Base-by-base conservation (phyloP, 1,140 invertebrate species). In the Rhagoletis pomonella region DNA sequence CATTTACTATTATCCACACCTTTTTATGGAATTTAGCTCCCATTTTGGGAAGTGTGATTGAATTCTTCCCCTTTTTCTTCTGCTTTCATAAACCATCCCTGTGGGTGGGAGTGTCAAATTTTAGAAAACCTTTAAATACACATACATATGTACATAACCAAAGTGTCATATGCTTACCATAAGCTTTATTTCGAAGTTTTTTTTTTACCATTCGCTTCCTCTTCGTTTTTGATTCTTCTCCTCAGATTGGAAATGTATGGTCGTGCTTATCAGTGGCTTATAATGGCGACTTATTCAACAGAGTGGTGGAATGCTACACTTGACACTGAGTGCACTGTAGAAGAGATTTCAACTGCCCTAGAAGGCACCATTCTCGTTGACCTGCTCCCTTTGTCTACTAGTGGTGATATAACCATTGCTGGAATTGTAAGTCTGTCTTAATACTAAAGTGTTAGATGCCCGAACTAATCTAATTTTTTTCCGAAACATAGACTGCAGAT, bases 201-300 rank as follows among this genome's bases (percentile, higher is more conserved):
- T 29, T 29, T 29, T 29, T 29, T 29, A 29, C 29, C 29, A 29
- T 29, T 29, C 29, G 29, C 29, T 29, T 29, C 29, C 29, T 29
- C 29, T 29, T 29, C 29, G 29, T 29, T 29, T 19, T 39, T 47
- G 44, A 50, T 62, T 86, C n/a, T 29, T 86, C 29, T 3, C n/a
- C 19, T 91, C 90, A 96, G 96, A 88, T 93, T 96, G 93, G 97
- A 97, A 90, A 95, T 99, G 96, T 98, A 96, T 90, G 98, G 98
- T 0, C 94, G 97, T 4, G 97, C 98, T 88, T 99, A 99, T 94
- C 98, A 99, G 90, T 99, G 99, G 99, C 95, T 99, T 0, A 97
- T 99, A 9, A 96, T 98, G 93, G 98, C 98, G 1, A 98, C 96
- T 55, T 98, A 97, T 92, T 95, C 95, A 87, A 94, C 95, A 50